Evolutionary conservation across 1,140 invertebrate species (phyloP), one percentile per base, ranked within the genome.

Genomic region (Drosophila fuyamai): DNA sequence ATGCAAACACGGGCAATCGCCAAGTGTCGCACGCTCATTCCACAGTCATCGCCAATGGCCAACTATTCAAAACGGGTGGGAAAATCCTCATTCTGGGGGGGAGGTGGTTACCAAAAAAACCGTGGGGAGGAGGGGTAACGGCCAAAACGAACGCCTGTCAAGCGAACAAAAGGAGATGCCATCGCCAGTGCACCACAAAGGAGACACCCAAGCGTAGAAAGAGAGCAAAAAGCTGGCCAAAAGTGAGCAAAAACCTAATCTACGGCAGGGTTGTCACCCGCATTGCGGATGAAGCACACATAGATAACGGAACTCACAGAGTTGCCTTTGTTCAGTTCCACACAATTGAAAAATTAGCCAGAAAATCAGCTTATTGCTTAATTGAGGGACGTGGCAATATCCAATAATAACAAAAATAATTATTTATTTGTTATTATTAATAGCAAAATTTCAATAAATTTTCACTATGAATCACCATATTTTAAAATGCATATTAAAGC

Each of bases 1-100:
- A 77, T 65, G 80, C 80, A 85, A 90, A 86, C 76, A 78, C 65
- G 61, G 81, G 56, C 84, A 70, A 67, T 78, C 70, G 76, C 66
- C 71, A 83, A 86, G 76, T 83, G 84, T 73, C 76, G 68, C 72
- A 81, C 68, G 55, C 72, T 62, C 76, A 72, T 76, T 61, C 60
- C 65, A 54, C 27, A 71, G 35, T 44, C 67, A 72, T 70, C 23
- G 46, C 54, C 80, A 54, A 84, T 83, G 76, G 76, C 60, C 76
- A 72, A 84, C 71, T 74, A 73, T 58, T 48, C 60, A 57, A 70
- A 70, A 38, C 36, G 43, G 32, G 41, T 36, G 16, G 67, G 10
- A 16, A 67, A 41, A 50, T 50, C 14, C 44, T 48, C 36, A 41
- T 50, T 50, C 27, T 38, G 6, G 2, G 0, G 6, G 47, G 10